These are phyloP conservation scores for Lerista edwardsae DNA, from an alignment of 2,797 vertebrate species.

Conservation along the genomic window DNA sequence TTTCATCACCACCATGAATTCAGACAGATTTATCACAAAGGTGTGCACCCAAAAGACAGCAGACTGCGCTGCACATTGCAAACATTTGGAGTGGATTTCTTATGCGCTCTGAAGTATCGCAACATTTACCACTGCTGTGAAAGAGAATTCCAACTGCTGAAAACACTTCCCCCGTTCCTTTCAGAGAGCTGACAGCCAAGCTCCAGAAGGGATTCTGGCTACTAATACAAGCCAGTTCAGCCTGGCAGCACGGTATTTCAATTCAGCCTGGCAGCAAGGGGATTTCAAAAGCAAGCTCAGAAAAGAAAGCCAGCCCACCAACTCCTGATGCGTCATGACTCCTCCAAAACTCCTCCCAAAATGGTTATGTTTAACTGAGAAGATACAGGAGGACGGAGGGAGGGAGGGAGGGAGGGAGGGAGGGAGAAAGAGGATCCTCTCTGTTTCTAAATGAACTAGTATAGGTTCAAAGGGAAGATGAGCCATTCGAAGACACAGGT, in stretches of 20 bases:
- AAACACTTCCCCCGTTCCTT: neutral
- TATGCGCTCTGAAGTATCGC: neutral
- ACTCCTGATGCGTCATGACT: neutral
- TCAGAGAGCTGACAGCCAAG: neutral
- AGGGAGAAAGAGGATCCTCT: too few species aligned
- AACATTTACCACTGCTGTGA: neutral
- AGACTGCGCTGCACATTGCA: neutral
- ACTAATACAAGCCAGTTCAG: too few species aligned
- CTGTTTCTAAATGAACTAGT: too few species aligned
- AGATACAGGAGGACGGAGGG: neutral
- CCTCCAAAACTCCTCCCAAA: neutral
- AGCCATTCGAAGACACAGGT: too few species aligned
- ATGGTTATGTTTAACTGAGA: neutral
- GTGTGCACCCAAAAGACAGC: neutral
- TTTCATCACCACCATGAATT: neutral
- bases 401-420: too few species aligned
- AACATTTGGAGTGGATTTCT: neutral
- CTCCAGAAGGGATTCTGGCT: neutral
- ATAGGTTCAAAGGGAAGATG: too few species aligned
- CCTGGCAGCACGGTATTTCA: neutral
- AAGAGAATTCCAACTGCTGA: neutral
- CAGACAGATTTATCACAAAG: neutral
- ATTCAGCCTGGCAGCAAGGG: neutral
- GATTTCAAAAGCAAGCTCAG: neutral
- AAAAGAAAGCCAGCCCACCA: neutral